Evolutionary conservation across 2,888 invertebrate genomes (phyloP), one percentile per base, ranked within the genome.

Genomic region (Meta bourneti): DNA sequence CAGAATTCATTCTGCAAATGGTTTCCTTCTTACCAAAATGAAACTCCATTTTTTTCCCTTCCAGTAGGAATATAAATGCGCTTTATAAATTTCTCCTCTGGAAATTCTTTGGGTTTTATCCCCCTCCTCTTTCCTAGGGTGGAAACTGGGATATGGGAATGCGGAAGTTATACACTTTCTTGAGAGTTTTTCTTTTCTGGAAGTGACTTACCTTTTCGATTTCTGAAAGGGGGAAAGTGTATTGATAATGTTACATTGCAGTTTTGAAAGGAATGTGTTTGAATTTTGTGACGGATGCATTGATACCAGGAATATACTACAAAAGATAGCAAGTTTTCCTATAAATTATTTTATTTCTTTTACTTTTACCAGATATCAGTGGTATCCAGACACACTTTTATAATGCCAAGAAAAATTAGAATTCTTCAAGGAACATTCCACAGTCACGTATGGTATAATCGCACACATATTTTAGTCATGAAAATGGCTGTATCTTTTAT

Each of bases 1-100:
- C 82, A 82, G 51, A 82, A 82, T 82, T 71, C 82, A 72, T 82
- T 72, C 52, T 19, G 51, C 72, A 82, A 82, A 82, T 82, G 70
- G 72, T 72, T 52, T 52, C 51, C 52, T 72, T 49, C 34, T 51
- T 6, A 51, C 82, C 52, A 71, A 71, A 72, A 71, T 82, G 82
- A 52, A 82, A 82, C 82, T 82, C 61, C 61, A 61, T 61, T 61
- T 61, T 82, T 82, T 82, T 51, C 49, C 48, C 13, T 78, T 78
- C 19, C 51, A 78, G 78, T 11, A 20, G n/a, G 78, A 54, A 78
- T 78, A 78, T 78, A 54, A 78, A 78, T 78, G 78, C 52, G 78
- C 52, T 52, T 19, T 34, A 78, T 78, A 78, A 78, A 78, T 78
- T 61, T 61, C 54, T 51, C 51, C 52, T 19, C 78, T 61, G 13